These are phyloP conservation scores for Erebia epiphron DNA, from an alignment of 2,888 invertebrate genomes.

Conservation along the genomic window DNA sequence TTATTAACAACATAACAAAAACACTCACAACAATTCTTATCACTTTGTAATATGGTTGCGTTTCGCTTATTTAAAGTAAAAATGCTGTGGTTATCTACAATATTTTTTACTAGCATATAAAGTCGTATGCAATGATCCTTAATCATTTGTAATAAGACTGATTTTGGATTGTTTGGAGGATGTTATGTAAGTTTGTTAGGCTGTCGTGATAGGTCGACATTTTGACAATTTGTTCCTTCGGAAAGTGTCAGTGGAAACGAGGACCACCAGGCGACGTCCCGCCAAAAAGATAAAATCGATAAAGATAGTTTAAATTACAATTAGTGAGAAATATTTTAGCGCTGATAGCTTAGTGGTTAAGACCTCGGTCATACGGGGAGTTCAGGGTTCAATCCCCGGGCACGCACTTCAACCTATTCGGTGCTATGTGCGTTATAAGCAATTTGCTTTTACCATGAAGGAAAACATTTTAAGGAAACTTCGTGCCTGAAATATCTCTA, in stretches of 20 bases:
- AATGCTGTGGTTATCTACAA: conserved; percentile 30
- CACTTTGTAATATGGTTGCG: conserved; percentile 21
- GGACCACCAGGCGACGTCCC: conserved; percentile 69
- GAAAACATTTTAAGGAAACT: too few species aligned
- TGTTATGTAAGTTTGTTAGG: conserved; percentile 44
- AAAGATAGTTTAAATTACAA: conserved; percentile 71
- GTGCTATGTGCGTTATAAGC: too few species aligned
- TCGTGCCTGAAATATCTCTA: too few species aligned
- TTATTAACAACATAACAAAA: conserved; percentile 6
- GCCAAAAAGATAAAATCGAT: conserved; percentile 59
- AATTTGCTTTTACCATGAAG: too few species aligned
- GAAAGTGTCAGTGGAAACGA: conserved; percentile 69
- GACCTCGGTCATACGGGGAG: too few species aligned
- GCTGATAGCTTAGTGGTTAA: too few species aligned
- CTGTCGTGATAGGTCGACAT: conserved; percentile 72
- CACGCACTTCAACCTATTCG: too few species aligned
- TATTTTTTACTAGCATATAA: neutral
- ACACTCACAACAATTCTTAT: conserved; percentile 32
- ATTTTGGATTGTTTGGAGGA: conserved; percentile 9
- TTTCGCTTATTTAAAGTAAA: conserved; percentile 11
- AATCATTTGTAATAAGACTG: conserved; percentile 29
- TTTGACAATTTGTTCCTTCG: conserved; percentile 73
- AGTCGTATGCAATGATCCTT: conserved; percentile 23
- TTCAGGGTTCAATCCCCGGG: too few species aligned
- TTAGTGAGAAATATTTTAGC: conserved; percentile 55